These are phyloP conservation scores for Tapera naevia DNA, from an alignment of 2,797 vertebrate species.

Conservation along the genomic window DNA sequence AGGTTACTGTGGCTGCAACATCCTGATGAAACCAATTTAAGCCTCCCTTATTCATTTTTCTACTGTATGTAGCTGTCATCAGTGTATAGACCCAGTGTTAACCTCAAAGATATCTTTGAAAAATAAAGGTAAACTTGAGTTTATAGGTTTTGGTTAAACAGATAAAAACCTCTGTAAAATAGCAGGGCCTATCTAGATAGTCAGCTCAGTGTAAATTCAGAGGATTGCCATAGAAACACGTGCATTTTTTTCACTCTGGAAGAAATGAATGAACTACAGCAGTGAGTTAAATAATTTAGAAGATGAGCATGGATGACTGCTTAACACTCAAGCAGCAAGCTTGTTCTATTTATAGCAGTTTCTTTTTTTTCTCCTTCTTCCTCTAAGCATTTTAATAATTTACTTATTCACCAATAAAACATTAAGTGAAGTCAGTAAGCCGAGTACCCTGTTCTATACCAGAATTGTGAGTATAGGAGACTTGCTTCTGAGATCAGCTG, in stretches of 20 bases:
- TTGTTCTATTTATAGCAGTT: constrained; percentile 17
- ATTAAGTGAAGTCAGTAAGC: background rate
- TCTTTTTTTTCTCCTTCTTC: background rate
- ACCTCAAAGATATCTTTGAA: background rate
- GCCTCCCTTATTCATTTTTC: constrained; percentile 49
- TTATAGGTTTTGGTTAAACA: constrained; percentile 2
- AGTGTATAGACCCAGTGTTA: background rate
- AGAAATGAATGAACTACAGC: constrained; percentile 1
- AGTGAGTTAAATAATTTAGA: constrained; percentile 44
- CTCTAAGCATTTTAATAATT: constrained; percentile 7
- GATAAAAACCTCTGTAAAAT: background rate
- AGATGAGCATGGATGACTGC: background rate
- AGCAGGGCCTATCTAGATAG: background rate
- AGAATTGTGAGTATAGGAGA: background rate
- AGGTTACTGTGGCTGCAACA: constrained; percentile 51
- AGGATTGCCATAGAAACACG: constrained; percentile 7
- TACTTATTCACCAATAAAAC: background rate
- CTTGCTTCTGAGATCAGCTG: background rate
- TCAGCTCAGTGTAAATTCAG: background rate
- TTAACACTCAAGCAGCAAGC: background rate
- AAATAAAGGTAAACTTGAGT: constrained; percentile 13
- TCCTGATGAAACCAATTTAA: constrained; percentile 57
- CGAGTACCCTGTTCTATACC: background rate
- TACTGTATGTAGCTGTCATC: constrained; percentile 1
- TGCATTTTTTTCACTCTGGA: background rate